Base-by-base conservation (phyloP, 2,113 vertebrate genomes). In the Uria lomvia region DNA sequence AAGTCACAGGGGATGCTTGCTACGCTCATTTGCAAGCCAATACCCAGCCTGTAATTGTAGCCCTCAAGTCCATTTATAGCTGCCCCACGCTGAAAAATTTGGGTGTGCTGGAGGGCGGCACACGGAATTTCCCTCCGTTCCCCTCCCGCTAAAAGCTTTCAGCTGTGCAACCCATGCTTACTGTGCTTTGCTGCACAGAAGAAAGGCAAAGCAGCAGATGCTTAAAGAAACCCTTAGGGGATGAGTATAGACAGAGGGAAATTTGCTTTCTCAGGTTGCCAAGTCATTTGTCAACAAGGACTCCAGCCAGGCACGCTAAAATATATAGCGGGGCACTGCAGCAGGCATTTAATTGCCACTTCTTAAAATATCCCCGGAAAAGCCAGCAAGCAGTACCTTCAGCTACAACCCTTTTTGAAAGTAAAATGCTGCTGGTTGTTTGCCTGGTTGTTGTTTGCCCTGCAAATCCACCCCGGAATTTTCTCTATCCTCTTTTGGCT, bases 201-300 rank as follows among this genome's bases (percentile, higher is more conserved):
- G 47, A 79, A 67, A 71, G 65, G 79, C 52, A 90, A 90, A 93
- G 59, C 63, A 94, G 78, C 78, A 82, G 78, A 74, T 79, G 73
- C 85, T 83, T 53, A 8, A 75, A 92, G 58, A 90, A 93, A 30
- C 67, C 87, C 73, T 73, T 15, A 30, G 74, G 86, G 87, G 27
- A 42, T 30, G 73, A 72, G 66, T 22, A 82, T 1, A 90, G 86
- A 78, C 66, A 77, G 62, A 49, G 70, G 43, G 58, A 96, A 95
- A 96, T 87, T 42, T 78, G 65, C 77, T 91, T 81, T 92, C 80
- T 58, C 55, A 40, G 65, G 68, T 19, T 94, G 87, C 83, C 89
- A 89, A 65, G 70, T 75, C 70, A 87, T 87, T 95, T 96, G 80
- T 96, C 76, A 94, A 71, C 84, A 89, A 87, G 81, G 23, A 18